Conservation (phyloP, 2,113 vertebrate species). For the Illadopsis cleaveri region DNA sequence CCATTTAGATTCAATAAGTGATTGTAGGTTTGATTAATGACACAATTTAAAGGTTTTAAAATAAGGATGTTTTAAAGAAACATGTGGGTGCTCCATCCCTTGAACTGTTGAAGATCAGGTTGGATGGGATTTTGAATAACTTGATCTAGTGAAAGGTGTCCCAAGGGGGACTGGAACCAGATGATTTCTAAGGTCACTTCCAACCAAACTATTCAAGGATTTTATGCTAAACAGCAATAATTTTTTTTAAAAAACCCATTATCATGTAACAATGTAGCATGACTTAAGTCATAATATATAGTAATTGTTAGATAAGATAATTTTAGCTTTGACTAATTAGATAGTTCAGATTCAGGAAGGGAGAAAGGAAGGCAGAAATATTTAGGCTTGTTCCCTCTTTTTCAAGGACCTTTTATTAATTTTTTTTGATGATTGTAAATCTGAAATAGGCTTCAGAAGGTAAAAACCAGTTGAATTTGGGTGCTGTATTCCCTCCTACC, state of each 20-base stretch:
- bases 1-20: neutral
- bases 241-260: neutral
- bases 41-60: neutral
- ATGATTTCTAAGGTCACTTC: neutral
- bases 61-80: neutral
- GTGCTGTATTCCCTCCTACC: neutral
- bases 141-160: neutral
- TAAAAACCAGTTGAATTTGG: neutral
- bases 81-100: too few relatives aligned
- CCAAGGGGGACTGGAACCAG: neutral
- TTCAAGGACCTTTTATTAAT: neutral
- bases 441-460: neutral
- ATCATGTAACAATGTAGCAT: neutral
- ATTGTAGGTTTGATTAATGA: neutral
- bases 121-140: neutral
- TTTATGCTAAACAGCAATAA: neutral
- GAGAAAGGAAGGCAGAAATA: neutral
- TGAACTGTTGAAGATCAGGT: neutral
- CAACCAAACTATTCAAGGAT: neutral
- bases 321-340: neutral
- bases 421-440: neutral
- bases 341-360: neutral
- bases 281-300: neutral
- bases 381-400: neutral
- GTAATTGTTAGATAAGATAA: neutral